Evolutionary conservation across 37 sponge, comb jelly and placozoan species (phyloP), one percentile per base, ranked within the genome.

Genomic region (Dysidea cf. avara): DNA sequence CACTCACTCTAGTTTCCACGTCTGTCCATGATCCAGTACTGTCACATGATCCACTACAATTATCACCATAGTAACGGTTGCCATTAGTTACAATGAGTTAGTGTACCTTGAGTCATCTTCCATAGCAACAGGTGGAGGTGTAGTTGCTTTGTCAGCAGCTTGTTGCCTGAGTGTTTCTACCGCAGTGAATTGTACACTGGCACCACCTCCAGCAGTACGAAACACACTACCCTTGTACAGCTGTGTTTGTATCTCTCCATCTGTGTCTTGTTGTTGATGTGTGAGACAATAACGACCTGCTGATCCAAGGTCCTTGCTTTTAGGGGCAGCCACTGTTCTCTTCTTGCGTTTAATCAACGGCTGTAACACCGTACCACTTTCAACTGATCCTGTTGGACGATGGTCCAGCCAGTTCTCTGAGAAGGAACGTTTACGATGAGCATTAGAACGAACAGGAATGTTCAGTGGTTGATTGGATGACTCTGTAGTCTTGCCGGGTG

Each of bases 341-440:
- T 94, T 97, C 76, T 91, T 94, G 46, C 46, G 46, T 68, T 94
- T 94, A 39, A 94, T 48, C 29, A 56, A 76, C 1, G 95, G 99
- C 72, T 94, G 95, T 18, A 94, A 68, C 29, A 97, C 4, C 16
- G 37, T 59, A 48, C 89, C 89, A 51, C 68, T 82, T 7, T 81
- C 68, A 25, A 95, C 66, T 30, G 69, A 81, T 46, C 39, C 61
- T 1, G 70, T 12, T 17, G 96, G 96, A 28, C 84, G 84, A 81
- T 95, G 96, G 28, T 91, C 92, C 63, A 95, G 46, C 89, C 89
- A 95, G 68, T 89, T 93, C 62, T 93, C 94, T 12, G 92, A 87
- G 37, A 81, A 24, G 18, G 90, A 86, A 13, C 95, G 80, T 64
- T 94, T 94, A 11, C 95, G 77, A 71, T 67, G 37, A 29, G 40